Conservation (phyloP, 2,113 vertebrate species). For the Leptobrachium leishanense region DNA sequence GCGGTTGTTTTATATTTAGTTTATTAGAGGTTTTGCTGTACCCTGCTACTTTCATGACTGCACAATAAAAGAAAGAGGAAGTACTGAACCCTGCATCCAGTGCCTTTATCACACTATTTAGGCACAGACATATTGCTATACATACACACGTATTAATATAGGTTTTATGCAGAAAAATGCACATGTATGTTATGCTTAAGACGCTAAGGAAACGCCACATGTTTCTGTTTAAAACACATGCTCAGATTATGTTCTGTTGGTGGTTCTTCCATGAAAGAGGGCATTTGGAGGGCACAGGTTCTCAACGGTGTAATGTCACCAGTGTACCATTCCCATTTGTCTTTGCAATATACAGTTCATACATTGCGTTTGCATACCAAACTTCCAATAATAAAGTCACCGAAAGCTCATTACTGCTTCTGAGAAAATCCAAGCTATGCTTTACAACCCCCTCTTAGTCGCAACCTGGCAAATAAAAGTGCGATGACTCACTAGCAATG, state of each 20-base stretch:
- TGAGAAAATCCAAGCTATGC: slow-evolving; percentile 62
- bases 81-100: no score
- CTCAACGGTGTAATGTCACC: not conserved
- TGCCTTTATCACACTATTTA: no score
- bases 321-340: not conserved
- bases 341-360: not conserved
- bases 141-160: no score
- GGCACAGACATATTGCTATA: no score
- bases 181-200: not conserved
- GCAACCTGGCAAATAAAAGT: slow-evolving; percentile 58
- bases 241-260: not conserved
- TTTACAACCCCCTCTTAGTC: slow-evolving; percentile 60
- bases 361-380: not conserved
- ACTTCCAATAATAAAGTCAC: slow-evolving; percentile 42
- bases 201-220: not conserved
- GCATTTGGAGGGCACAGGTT: not conserved
- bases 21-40: no score
- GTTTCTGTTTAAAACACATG: not conserved
- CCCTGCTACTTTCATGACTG: no score
- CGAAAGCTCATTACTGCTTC: slow-evolving; percentile 64
- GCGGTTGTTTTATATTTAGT: no score
- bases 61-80: no score
- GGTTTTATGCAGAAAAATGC: not conserved
- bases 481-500: slow-evolving; percentile 61
- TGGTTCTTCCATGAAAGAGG: not conserved